Conservation (phyloP, 2,888 invertebrate genomes). For the Hylaea fasciaria region DNA sequence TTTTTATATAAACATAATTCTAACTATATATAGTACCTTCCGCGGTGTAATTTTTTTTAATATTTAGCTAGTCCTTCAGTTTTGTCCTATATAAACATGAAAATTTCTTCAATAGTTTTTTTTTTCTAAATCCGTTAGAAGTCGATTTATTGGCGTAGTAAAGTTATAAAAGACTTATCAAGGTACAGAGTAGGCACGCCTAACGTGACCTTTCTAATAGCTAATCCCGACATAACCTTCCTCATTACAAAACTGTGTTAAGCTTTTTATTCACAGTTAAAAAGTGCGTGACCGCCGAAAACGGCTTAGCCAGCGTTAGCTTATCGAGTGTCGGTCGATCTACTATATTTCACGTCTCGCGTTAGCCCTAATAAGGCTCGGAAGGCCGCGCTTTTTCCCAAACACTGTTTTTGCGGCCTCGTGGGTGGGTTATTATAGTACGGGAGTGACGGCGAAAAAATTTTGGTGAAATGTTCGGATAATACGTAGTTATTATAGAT, state of each 20-base stretch:
- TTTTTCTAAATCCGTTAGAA: no score
- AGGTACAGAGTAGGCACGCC: no score
- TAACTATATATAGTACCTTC: no score
- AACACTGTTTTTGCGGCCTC: conserved; percentile 36
- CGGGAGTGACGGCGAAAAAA: not conserved
- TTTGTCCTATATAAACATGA: no score
- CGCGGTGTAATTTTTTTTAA: no score
- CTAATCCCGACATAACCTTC: conserved; percentile 11
- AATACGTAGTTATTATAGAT: no score
- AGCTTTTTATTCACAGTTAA: conserved; percentile 28
- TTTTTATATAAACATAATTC: no score
- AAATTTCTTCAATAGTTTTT: no score
- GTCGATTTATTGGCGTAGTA: not conserved
- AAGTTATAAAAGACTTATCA: no score
- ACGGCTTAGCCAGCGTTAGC: conserved; percentile 16
- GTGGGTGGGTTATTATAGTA: conserved; percentile 23
- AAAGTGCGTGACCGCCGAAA: conserved; percentile 39
- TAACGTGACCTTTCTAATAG: not conserved
- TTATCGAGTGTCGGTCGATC: conserved; percentile 43
- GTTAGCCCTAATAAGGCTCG: conserved; percentile 38
- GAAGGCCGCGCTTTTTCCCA: conserved; percentile 42
- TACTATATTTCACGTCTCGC: conserved; percentile 38
- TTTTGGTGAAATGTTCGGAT: no score
- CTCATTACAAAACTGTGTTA: conserved; percentile 18
- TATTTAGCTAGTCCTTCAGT: no score